Evolutionary conservation across 2,113 vertebrate genomes (phyloP), one percentile per base, ranked within the genome.

Genomic region (Stegastes partitus): DNA sequence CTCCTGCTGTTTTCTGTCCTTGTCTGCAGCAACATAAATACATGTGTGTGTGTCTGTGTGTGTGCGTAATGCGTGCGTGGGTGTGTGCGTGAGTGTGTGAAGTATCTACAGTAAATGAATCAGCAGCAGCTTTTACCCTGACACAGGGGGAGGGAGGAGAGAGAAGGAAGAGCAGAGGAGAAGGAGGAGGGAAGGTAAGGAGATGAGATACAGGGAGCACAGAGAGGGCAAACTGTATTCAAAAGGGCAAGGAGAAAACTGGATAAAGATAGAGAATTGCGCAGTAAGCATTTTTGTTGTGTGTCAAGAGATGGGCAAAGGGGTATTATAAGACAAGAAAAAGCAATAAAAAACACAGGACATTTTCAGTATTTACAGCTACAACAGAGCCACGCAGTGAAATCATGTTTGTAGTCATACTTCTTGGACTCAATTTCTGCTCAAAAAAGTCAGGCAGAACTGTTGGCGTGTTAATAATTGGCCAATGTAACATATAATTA

Each of bases 1-100:
- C 72, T 87, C 85, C 75, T 63, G 84, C 87, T 87, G 89, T 77
- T 77, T 77, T 77, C 70, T 88, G 84, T 87, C 87, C 85, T 90
- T 84, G 74, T 84, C 76, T 79, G 62, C 55, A 66, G 58, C 54
- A 70, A 83, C 64, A 63, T 72, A 64, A 72, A 74, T 72, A 56
- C 1, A 4, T 14, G 28, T 68, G 56, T 57, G 65, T 74, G 39
- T 57, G 22, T 70, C 26, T 64, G 66, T 25, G 42, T 63, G 56
- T 66, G 37, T 73, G 53, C 22, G 47, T 62, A 22, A 66, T 68
- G 53, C 26, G 21, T 49, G 47, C 15, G 44, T 57, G 37, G 51
- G 53, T 49, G 61, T 66, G 49, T 23, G 25, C 54, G 47, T 34
- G n/a, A 55, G 34, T 66, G 50, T 62, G 63, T 23, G 21, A 44